A percentile compares a stretch with the other conserved stretches of the same genome.
These are phyloP conservation scores for Carposina sasakii DNA, from an alignment of 1,140 invertebrate species.

Conservation along the genomic window DNA sequence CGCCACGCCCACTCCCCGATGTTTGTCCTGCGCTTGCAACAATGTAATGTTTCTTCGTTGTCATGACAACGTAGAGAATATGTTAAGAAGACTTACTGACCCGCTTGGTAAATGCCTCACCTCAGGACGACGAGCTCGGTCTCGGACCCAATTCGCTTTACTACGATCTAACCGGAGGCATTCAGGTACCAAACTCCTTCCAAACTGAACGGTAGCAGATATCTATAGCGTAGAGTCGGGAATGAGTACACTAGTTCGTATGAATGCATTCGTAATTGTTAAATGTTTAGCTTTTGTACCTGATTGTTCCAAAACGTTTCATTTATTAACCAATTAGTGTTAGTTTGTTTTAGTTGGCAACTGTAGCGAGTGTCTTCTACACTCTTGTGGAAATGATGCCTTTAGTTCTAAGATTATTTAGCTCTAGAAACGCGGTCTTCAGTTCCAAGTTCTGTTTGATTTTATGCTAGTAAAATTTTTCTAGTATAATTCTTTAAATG, in stretches of 20 bases:
- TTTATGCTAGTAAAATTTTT: too few species aligned
- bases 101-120: slow-evolving; percentile 67
- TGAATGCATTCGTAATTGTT: not conserved
- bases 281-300: slow-evolving; percentile 41
- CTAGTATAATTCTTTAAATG: too few species aligned
- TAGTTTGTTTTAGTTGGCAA: too few species aligned
- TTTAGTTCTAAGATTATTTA: too few species aligned
- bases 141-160: slow-evolving; percentile 67
- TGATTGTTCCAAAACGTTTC: slow-evolving; percentile 62
- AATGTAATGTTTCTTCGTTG: slow-evolving; percentile 56
- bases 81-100: slow-evolving; percentile 66
- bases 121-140: slow-evolving; percentile 68
- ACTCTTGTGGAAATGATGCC: too few species aligned
- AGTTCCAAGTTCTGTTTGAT: too few species aligned
- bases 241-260: too few species aligned
- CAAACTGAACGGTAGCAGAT: not conserved
- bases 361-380: too few species aligned
- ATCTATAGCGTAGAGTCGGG: not conserved
- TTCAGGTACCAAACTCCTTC: slow-evolving; percentile 54
- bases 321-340: too few species aligned
- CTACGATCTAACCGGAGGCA: slow-evolving; percentile 70
- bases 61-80: slow-evolving; percentile 60
- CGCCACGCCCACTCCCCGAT: slow-evolving; percentile 37
- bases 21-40: slow-evolving; percentile 37
- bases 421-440: too few species aligned